Percentiles rank a stretch among this genome's conserved stretches.
These are phyloP conservation scores for Conger conger DNA, from an alignment of 2,113 vertebrate species.

Conservation along the genomic window DNA sequence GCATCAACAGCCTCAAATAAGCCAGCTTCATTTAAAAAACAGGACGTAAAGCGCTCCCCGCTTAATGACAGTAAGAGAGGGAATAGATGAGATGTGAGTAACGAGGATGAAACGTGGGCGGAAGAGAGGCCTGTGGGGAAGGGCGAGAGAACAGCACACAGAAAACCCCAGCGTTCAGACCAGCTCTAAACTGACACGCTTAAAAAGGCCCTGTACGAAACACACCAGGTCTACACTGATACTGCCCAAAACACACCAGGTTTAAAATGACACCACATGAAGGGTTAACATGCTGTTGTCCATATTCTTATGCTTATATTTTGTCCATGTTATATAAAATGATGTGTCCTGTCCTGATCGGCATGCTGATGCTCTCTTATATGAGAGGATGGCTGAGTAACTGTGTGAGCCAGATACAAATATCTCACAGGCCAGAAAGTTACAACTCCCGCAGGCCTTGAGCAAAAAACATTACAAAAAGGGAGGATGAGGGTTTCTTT, in stretches of 20 bases:
- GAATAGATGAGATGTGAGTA: neutral
- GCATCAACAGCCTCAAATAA: constrained; percentile 31
- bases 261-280: neutral
- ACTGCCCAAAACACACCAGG: neutral
- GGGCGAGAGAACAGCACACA: neutral
- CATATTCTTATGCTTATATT: too few relatives aligned
- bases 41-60: constrained; percentile 6
- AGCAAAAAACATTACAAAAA: too few relatives aligned
- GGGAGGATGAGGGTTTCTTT: too few relatives aligned
- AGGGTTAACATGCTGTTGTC: too few relatives aligned
- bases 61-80: neutral
- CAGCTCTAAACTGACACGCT: neutral
- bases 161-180: neutral
- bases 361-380: too few relatives aligned
- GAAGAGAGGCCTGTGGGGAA: neutral
- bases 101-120: neutral
- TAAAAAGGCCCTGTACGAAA: too few relatives aligned
- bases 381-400: too few relatives aligned
- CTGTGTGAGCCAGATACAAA: neutral
- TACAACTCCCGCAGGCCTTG: too few relatives aligned
- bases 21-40: constrained; percentile 43
- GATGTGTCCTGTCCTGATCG: too few relatives aligned
- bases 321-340: too few relatives aligned
- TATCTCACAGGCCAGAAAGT: too few relatives aligned
- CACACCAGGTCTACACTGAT: neutral